Evolutionary conservation across 2,888 invertebrate genomes (phyloP).

Genomic region (Chironomus tentans): DNA sequence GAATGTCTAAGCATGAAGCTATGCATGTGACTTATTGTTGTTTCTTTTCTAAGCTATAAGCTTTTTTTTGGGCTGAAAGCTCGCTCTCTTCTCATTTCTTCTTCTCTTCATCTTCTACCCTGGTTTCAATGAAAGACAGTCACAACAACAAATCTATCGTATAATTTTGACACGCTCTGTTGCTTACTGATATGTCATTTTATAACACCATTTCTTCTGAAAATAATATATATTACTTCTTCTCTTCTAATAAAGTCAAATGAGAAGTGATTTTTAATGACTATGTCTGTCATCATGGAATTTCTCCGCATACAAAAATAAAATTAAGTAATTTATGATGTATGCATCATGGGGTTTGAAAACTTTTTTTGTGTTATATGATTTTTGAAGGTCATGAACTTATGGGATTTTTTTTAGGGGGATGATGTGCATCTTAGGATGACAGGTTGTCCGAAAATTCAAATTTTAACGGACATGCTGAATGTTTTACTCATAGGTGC

Average conservation of each 20-base stretch:
- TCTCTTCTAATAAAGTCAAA: not conserved
- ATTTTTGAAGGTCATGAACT: too few relatives aligned
- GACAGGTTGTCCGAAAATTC: too few relatives aligned
- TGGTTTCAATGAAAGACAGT: too few relatives aligned
- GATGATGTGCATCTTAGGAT: too few relatives aligned
- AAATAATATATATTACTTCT: not conserved
- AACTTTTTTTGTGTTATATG: too few relatives aligned
- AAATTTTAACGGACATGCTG: too few relatives aligned
- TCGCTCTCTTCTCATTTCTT: too few relatives aligned
- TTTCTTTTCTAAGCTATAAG: not conserved
- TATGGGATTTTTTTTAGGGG: too few relatives aligned
- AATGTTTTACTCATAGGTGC: too few relatives aligned
- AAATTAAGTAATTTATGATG: not conserved
- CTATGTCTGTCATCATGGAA: not conserved
- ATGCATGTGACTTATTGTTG: not conserved
- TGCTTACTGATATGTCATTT: slow-evolving; percentile 16
- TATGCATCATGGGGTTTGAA: too few relatives aligned
- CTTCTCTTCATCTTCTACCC: not conserved
- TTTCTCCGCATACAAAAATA: not conserved
- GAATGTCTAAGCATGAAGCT: not conserved
- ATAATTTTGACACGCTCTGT: slow-evolving; percentile 9
- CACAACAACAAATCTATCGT: not conserved
- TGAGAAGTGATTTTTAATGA: not conserved
- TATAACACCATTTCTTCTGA: slow-evolving; percentile 18
- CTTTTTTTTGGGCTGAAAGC: too few relatives aligned